phyloP scores from a whole-genome alignment of 2,113 vertebrate genomes.

The Gymnorhina tibicen region DNA sequence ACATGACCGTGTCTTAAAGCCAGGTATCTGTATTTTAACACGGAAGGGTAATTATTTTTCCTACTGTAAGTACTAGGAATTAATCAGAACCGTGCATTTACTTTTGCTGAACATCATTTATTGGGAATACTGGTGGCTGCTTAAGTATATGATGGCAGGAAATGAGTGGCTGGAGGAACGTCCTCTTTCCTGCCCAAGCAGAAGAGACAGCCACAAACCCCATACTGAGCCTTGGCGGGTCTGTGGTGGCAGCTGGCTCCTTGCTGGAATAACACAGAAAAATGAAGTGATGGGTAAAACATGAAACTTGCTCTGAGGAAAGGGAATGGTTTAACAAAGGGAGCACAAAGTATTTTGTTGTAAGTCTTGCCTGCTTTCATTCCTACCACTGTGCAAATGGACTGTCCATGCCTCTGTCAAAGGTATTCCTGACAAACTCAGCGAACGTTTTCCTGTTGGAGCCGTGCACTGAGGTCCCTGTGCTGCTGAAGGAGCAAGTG shows the following conservation, averaged over 20 bases:
- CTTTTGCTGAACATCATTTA: neutral
- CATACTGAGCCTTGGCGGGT: neutral
- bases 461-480: conserved; percentile 88
- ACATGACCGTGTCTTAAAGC: accelerated
- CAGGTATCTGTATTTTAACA: neutral
- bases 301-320: neutral
- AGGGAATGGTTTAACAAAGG: neutral
- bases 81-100: neutral
- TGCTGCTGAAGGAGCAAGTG: conserved; percentile 93
- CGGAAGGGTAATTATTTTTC: neutral
- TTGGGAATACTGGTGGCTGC: neutral
- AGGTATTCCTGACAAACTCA: conserved; percentile 97
- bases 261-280: neutral
- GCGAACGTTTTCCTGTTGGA: conserved; percentile 96
- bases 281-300: neutral
- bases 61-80: neutral
- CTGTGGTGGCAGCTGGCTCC: neutral
- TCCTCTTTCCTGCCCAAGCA: neutral
- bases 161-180: neutral
- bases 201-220: neutral
- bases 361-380: neutral
- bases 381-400: neutral
- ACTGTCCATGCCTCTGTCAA: neutral
- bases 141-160: neutral
- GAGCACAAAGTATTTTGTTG: neutral